A percentile compares a stretch with the other conserved stretches of the same genome.
Evolutionary conservation across 1,140 invertebrate genomes (phyloP).

Genomic region (Drosophila mauritiana): DNA sequence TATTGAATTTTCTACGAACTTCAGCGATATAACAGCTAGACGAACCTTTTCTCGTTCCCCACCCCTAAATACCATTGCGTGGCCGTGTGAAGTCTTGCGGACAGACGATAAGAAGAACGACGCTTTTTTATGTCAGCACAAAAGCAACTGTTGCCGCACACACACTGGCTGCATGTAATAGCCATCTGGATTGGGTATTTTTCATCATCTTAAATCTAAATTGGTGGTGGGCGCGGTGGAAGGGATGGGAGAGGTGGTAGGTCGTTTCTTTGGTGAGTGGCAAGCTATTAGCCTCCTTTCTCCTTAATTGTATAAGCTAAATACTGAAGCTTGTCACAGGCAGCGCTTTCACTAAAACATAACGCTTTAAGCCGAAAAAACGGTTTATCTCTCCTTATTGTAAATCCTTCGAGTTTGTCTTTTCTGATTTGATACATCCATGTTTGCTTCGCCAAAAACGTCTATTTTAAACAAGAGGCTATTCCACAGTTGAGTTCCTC

Average conservation of each 20-base stretch:
- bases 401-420: too few species aligned
- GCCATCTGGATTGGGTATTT: slow-evolving; percentile 16
- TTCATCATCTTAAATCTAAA: slow-evolving; percentile 15
- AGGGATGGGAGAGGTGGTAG: neutral
- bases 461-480: too few species aligned
- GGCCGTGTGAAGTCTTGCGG: slow-evolving; percentile 73
- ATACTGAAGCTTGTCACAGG: neutral
- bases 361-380: neutral
- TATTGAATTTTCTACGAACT: slow-evolving; percentile 9
- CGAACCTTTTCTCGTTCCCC: neutral
- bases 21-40: slow-evolving; percentile 17
- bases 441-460: too few species aligned
- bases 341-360: neutral
- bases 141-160: slow-evolving; percentile 37
- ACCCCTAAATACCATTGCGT: slow-evolving; percentile 24
- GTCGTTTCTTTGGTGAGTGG: neutral
- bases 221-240: neutral
- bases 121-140: slow-evolving; percentile 36
- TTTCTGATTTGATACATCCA: too few species aligned
- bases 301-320: neutral
- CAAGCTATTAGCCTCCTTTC: neutral
- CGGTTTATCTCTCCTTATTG: too few species aligned
- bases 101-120: slow-evolving; percentile 60
- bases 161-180: slow-evolving; percentile 14
- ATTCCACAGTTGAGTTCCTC: too few species aligned